A percentile compares a stretch with the other conserved stretches of the same genome.
phyloP scores from a whole-genome alignment of 2,113 vertebrate species.

The Pollimyrus isidori region DNA sequence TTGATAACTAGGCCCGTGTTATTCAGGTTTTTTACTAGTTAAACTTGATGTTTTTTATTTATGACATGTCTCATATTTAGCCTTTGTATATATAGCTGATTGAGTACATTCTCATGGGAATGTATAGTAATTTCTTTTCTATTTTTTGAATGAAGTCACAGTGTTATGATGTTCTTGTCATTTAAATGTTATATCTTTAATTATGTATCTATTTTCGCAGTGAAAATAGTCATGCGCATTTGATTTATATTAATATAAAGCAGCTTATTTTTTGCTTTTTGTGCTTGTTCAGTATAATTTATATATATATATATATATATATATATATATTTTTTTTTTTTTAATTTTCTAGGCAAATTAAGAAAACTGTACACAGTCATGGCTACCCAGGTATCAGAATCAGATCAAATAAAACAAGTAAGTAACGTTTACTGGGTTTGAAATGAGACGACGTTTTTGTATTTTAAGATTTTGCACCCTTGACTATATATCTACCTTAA shows the following conservation, averaged over 20 bases:
- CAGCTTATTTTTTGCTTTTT: not conserved
- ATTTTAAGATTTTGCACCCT: not conserved
- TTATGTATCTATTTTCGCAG: not conserved
- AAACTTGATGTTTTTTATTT: not conserved
- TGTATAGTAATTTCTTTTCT: not conserved
- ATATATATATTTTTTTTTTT: not conserved
- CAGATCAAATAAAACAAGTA: constrained; percentile 97
- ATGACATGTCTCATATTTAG: not conserved
- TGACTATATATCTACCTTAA: not conserved
- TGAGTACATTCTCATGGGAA: not conserved
- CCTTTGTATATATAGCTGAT: not conserved
- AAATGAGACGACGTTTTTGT: not conserved
- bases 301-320: too few species aligned
- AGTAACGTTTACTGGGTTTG: constrained; percentile 21
- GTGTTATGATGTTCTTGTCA: not conserved
- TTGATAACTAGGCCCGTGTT: not conserved
- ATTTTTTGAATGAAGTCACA: not conserved
- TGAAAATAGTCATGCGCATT: not conserved
- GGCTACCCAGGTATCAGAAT: constrained; percentile 80
- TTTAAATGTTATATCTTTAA: not conserved
- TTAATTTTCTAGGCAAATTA: not conserved
- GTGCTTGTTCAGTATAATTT: not conserved
- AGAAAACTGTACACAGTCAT: constrained; percentile 47
- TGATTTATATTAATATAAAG: not conserved
- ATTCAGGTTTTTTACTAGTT: not conserved